Conservation (phyloP, 2,888 invertebrate genomes). For the Athrips mouffetella region DNA sequence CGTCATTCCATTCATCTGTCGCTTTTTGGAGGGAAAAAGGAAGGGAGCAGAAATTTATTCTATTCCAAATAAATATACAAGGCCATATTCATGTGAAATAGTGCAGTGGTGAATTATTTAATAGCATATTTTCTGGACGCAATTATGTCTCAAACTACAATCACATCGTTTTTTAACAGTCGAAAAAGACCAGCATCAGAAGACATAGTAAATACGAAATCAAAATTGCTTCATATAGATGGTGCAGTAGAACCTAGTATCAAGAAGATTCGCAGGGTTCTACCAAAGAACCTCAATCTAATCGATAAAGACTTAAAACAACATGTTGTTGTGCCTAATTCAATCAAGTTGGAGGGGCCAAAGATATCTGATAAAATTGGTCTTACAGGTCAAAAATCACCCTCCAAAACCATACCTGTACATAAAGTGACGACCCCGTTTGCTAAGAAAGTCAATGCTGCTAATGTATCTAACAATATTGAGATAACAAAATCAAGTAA, state of each 20-base stretch:
- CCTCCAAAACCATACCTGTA: background rate
- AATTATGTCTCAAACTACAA: slow-evolving; percentile 87
- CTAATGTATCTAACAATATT: slow-evolving; percentile 41
- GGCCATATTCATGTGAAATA: background rate
- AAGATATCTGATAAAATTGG: slow-evolving; percentile 20
- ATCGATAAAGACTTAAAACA: slow-evolving; percentile 17
- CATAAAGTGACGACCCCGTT: slow-evolving; percentile 34
- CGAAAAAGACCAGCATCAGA: slow-evolving; percentile 86
- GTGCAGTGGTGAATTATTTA: background rate
- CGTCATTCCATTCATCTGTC: no score
- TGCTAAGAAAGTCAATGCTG: slow-evolving; percentile 51
- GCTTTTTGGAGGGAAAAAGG: slow-evolving; percentile 4
- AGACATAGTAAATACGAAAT: slow-evolving; percentile 76
- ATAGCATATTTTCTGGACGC: slow-evolving; percentile 8
- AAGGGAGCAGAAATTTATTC: no score
- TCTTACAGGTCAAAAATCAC: slow-evolving; percentile 9
- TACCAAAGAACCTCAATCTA: background rate
- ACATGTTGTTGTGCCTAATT: slow-evolving; percentile 8
- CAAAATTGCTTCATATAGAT: slow-evolving; percentile 64
- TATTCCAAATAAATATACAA: no score
- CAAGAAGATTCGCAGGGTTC: slow-evolving; percentile 35
- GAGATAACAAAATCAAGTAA: slow-evolving; percentile 51
- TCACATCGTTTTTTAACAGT: slow-evolving; percentile 86
- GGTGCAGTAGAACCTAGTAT: slow-evolving; percentile 40
- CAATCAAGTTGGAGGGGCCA: slow-evolving; percentile 14